Base-by-base conservation (phyloP, 2,113 vertebrate species). In the Grantiella picta region DNA sequence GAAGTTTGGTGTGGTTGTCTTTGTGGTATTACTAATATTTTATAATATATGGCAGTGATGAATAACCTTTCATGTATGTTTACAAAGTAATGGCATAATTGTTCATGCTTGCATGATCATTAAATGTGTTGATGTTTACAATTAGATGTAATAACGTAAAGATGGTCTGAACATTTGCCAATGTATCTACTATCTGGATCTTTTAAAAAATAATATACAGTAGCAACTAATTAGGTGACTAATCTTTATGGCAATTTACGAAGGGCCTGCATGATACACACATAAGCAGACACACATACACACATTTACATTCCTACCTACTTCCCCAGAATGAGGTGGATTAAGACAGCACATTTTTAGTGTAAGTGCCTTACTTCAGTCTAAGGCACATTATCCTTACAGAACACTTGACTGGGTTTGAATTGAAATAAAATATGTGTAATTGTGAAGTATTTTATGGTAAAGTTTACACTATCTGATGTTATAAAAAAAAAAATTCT, bases 391-490 rank as follows among this genome's bases (percentile, higher is more conserved):
- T 92, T 95, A 95, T 92, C 70, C 68, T 90, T 85, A 86, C 40
- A 92, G 75, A 97, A 77, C 87, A 96, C 84, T 44, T 69, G 72
- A 94, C 89, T 94, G 35, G 68, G 91, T 97, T 96, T 96, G 96
- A 98, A 96, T 71, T 90, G 65, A 94, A 96, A 96, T 90, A 95
- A 84, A 97, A 97, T 95, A 90, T 94, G 96, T 96, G 89, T 89
- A 97, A 95, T 45, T 94, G 90, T 85, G 94, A 94, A 91, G 68
- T 59, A 89, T 86, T 97, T 98, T 92, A 93, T 96, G 95, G 96
- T 97, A 89, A 97, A 97, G 87, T 97, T 97, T 98, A 97, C 72
- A 93, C 71, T 96, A 61, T 94, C n/a, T 93, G 82, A 85, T 89
- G 64, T 78, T 95, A 91, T 63, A 72, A 94, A 98, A 96, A 94